phyloP scores from a whole-genome alignment of 2,113 vertebrate species.

The Xenopus borealis region DNA sequence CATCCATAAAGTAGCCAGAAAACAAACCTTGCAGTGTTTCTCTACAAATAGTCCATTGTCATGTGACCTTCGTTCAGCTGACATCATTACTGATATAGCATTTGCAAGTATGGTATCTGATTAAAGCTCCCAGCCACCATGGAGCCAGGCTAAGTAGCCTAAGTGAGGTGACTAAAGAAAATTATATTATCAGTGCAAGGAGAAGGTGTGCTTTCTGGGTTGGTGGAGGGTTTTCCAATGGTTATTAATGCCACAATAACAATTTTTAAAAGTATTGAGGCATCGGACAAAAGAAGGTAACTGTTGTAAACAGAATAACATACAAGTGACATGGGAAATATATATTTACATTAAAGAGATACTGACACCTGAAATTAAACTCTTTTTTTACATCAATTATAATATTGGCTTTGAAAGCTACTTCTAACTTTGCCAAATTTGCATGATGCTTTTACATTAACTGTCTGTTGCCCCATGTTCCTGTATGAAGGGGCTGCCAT shows the following conservation, averaged over 20 bases:
- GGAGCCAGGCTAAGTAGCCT: slow-evolving; percentile 69
- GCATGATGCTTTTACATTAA: no score
- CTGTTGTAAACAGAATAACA: slow-evolving; percentile 2
- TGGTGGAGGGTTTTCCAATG: slow-evolving; percentile 50
- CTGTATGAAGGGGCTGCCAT: no score
- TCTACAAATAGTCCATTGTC: slow-evolving; percentile 59
- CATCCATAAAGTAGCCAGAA: slow-evolving; percentile 64
- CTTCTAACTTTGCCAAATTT: no score
- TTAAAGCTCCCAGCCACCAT: slow-evolving; percentile 64
- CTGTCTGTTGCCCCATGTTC: no score
- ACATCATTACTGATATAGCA: slow-evolving; percentile 71
- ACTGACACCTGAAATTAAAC: no score
- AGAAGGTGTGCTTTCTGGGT: slow-evolving; percentile 55
- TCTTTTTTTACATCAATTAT: no score
- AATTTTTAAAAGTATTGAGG: slow-evolving; percentile 51
- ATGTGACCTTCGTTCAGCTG: slow-evolving; percentile 63
- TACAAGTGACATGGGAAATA: background rate
- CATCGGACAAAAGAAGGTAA: slow-evolving; percentile 13
- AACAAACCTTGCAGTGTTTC: slow-evolving; percentile 70
- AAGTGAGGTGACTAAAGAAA: slow-evolving; percentile 65
- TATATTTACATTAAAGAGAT: no score
- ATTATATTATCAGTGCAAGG: slow-evolving; percentile 67
- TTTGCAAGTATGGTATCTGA: slow-evolving; percentile 64
- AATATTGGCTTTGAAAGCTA: no score
- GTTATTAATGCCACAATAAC: slow-evolving; percentile 49